Percentiles rank a stretch among this genome's conserved stretches.
These are phyloP conservation scores for Neocrepidodera transversa DNA, from an alignment of 2,888 invertebrate species.

Conservation along the genomic window DNA sequence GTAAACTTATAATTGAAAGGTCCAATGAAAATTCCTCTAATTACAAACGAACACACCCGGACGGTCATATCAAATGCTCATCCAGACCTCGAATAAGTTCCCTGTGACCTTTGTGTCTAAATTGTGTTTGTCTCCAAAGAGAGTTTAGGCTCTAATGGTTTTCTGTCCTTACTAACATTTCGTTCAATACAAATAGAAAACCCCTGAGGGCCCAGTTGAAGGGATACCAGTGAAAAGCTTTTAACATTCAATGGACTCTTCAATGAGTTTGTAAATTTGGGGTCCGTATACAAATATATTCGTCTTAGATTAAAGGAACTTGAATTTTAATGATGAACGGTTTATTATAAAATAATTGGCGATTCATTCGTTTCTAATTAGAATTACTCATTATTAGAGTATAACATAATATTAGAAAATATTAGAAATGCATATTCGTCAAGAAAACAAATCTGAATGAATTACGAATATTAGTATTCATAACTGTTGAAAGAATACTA, in stretches of 20 bases:
- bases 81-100: background rate
- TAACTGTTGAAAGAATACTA: too few relatives aligned
- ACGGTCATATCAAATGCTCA: slow-evolving; percentile 6
- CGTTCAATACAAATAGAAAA: slow-evolving; percentile 29
- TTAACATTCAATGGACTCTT: slow-evolving; percentile 23
- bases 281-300: slow-evolving; percentile 20
- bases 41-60: slow-evolving; percentile 5
- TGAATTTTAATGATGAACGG: slow-evolving; percentile 17
- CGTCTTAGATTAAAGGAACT: slow-evolving; percentile 23
- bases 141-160: slow-evolving; percentile 26
- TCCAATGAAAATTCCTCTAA: slow-evolving; percentile 14
- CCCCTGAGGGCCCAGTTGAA: slow-evolving; percentile 10
- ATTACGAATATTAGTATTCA: too few relatives aligned
- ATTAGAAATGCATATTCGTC: too few relatives aligned
- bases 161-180: slow-evolving; percentile 19
- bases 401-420: too few relatives aligned
- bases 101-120: slow-evolving; percentile 21
- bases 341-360: background rate
- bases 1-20: slow-evolving; percentile 7
- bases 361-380: too few relatives aligned
- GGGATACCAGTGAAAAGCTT: slow-evolving; percentile 25
- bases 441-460: too few relatives aligned
- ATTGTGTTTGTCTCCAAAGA: slow-evolving; percentile 24
- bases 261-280: slow-evolving; percentile 24
- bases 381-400: too few relatives aligned